phyloP scores from a whole-genome alignment of 2,797 vertebrate genomes.

The Myripristis jacobus region DNA sequence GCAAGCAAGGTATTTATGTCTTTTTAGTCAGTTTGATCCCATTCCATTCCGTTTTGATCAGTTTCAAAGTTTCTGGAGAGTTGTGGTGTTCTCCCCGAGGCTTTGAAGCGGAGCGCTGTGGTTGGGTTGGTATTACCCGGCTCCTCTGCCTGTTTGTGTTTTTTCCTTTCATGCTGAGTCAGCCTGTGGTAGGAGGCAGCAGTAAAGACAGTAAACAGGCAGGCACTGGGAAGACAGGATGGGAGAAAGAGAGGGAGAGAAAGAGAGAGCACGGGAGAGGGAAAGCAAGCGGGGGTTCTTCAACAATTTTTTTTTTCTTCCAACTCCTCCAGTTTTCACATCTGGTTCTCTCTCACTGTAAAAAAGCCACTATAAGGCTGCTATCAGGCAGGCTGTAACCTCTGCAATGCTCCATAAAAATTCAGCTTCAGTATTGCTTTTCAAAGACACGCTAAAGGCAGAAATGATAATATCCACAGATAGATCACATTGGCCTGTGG shows the following conservation, averaged over 20 bases:
- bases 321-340: conserved; percentile 53
- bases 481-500: background rate
- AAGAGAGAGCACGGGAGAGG: background rate
- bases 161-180: conserved; percentile 39
- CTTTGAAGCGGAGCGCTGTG: background rate
- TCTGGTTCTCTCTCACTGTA: conserved; percentile 49
- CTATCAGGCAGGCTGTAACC: conserved; percentile 23
- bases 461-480: conserved; percentile 3
- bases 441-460: conserved; percentile 14
- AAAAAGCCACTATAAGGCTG: conserved; percentile 34
- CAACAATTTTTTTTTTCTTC: conserved; percentile 11
- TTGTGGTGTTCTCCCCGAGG: background rate
- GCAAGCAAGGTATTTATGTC: background rate
- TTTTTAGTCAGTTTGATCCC: background rate
- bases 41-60: conserved; percentile 11
- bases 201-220: conserved; percentile 20
- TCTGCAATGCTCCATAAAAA: conserved; percentile 32
- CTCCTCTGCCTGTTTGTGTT: conserved; percentile 17
- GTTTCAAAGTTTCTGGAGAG: conserved; percentile 2
- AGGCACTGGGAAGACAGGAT: conserved; percentile 1
- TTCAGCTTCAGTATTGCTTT: conserved; percentile 23
- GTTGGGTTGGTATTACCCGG: background rate
- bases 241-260: background rate
- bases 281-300: background rate
- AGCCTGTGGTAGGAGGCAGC: conserved; percentile 29